Evolutionary conservation across 1,140 invertebrate species (phyloP), one percentile per base, ranked within the genome.

Genomic region (Saccostrea cuccullata): DNA sequence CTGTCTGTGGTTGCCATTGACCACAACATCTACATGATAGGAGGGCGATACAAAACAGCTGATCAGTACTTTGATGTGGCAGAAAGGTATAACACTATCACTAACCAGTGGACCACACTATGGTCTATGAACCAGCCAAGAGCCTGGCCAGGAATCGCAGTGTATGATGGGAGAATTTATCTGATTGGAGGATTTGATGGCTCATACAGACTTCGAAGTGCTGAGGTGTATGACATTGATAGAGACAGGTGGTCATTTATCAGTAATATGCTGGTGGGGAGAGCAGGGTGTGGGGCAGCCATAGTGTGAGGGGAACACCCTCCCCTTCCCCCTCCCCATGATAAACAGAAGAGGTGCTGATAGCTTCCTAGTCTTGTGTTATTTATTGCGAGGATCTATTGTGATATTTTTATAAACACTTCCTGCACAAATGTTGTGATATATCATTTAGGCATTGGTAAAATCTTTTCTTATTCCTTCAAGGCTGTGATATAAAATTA

Each of bases 221-320:
- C 98, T 2, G 98, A 99, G 95, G 97, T 97, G 93, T 98, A 97
- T 94, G 97, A 98, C 95, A 96, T 97, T n/a, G 96, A 96, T 90
- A 96, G 96, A 70, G 96, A 97, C 91, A 96, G 97, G 91, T 99
- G 98, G 98, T 96, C 96, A 4, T 92, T 90, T 55, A 92, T 94
- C 30, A 93, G 88, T 87, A 92, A 91, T 82, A 94, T 94, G 94
- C 91, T 92, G 26, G 92, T 93, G 12, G 89, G 91, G n/a, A 89
- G 94, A 17, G 94, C 94, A 30, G 94, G 94, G 0, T 93, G 93
- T 91, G 93, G 92, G n/a, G 93, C 94, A 5, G 91, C 93, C 13
- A 92, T 94, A 56, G 92, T 94, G 64, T 94, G 88, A 93, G 20
- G 23, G 5, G 55, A 83, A 2, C 67, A 23, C 23, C 67, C 23